Base-by-base conservation (phyloP, 2,113 vertebrate genomes). In the Micronycteris hirsuta region DNA sequence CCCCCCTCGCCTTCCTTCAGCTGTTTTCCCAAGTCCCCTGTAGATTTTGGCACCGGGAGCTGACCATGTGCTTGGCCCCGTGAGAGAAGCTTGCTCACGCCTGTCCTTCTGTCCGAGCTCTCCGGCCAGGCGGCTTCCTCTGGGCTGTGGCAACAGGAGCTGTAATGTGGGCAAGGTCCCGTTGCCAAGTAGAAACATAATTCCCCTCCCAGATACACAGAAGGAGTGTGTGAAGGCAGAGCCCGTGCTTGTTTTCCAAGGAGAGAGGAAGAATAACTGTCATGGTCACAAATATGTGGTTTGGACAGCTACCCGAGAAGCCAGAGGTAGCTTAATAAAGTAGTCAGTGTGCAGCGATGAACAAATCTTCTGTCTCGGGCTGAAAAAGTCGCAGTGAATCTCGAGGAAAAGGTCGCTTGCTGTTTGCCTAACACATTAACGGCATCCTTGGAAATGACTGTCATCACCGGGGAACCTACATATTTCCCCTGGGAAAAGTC, bases 371-470 rank as follows among this genome's bases (percentile, higher is more conserved):
- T 98, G 98, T 98, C 88, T 96, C 76, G 78, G 91, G 96, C 74
- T 96, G 92, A 89, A 97, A 98, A 96, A 87, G 52, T 91, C 74
- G 68, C 96, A 89, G 96, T 90, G 97, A 97, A 98, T 97, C 97
- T 98, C 98, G 97, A 98, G 98, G 98, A 98, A 98, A 98, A 98
- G 98, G 97, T 98, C 97, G 97, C 71, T 97, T 95, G 95, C 96
- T 97, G 88, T 98, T 98, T 98, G 97, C 96, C 97, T 98, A 97
- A 95, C 97, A 89, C 96, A 96, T 98, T 97, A 97, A 98, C 96
- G 97, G 96, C 97, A 98, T 98, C 97, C 98, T 98, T 97, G 96
- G 98, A 97, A 98, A 97, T 97, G 97, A 89, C 94, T 96, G 58
- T 97, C 97, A 96, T 94, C 97, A 56, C 91, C 0, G 47, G 97